Conservation (phyloP, 2,797 vertebrate species). For the Odontamblyopus lacepedii region DNA sequence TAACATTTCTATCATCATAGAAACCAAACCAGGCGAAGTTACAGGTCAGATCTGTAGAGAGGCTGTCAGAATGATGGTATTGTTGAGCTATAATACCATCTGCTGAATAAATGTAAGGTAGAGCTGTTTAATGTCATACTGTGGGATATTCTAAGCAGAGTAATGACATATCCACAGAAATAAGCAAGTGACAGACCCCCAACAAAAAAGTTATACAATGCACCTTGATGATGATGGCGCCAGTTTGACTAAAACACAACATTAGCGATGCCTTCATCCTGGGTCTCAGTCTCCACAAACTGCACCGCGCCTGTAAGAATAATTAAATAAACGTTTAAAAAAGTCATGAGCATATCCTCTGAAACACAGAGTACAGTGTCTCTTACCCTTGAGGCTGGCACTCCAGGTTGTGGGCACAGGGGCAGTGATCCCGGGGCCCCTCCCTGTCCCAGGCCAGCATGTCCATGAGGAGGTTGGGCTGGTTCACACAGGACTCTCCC, state of each 20-base stretch:
- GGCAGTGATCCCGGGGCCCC: constrained; percentile 85
- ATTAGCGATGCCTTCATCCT: neutral
- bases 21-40: too few relatives aligned
- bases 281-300: constrained; percentile 49
- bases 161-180: too few relatives aligned
- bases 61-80: too few relatives aligned
- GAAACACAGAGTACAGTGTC: neutral
- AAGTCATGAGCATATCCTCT: neutral
- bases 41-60: too few relatives aligned
- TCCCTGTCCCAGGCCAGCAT: constrained; percentile 91
- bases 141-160: too few relatives aligned
- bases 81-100: too few relatives aligned
- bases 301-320: constrained; percentile 48
- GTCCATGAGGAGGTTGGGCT: constrained; percentile 85
- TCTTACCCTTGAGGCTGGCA: constrained; percentile 86
- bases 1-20: too few relatives aligned
- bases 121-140: too few relatives aligned
- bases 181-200: too few relatives aligned
- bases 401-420: constrained; percentile 81
- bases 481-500: constrained; percentile 82
- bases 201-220: too few relatives aligned
- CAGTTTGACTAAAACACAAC: neutral
- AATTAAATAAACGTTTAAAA: neutral
- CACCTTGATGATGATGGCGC: neutral
- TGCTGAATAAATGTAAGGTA: too few relatives aligned